phyloP scores from a whole-genome alignment of 1,140 invertebrate genomes.

The Drosophila simulans region DNA sequence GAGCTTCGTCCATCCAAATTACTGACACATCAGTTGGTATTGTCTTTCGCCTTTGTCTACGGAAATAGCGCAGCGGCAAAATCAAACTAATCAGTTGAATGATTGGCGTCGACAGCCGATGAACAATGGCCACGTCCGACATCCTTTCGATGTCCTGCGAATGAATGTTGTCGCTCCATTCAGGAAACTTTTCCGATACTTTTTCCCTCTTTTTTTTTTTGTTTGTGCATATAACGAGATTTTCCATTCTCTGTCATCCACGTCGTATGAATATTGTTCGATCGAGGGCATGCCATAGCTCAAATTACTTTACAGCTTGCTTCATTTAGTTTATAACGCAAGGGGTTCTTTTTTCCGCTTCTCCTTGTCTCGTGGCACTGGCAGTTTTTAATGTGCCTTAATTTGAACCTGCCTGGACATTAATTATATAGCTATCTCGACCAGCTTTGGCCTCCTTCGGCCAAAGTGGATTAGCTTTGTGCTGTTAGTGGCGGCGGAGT shows the following conservation, averaged over 20 bases:
- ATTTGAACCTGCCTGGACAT: slow-evolving; percentile 52
- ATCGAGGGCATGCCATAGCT: slow-evolving; percentile 29
- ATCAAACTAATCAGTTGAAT: slow-evolving; percentile 82
- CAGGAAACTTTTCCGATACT: slow-evolving; percentile 50
- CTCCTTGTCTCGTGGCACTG: slow-evolving; percentile 17
- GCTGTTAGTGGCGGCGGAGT: slow-evolving; percentile 5
- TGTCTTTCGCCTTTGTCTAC: slow-evolving; percentile 57
- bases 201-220: slow-evolving; percentile 6
- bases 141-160: slow-evolving; percentile 21
- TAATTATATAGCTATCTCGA: slow-evolving; percentile 50
- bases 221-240: slow-evolving; percentile 58
- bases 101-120: slow-evolving; percentile 67
- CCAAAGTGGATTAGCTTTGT: slow-evolving; percentile 10
- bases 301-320: slow-evolving; percentile 75
- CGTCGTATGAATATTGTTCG: slow-evolving; percentile 56
- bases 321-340: slow-evolving; percentile 73
- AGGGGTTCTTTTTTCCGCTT: slow-evolving; percentile 14
- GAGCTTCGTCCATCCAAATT: slow-evolving; percentile 44
- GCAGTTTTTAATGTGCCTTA: slow-evolving; percentile 67
- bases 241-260: slow-evolving; percentile 21
- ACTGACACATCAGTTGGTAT: slow-evolving; percentile 71
- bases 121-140: slow-evolving; percentile 57
- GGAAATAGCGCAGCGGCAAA: slow-evolving; percentile 72
- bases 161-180: slow-evolving; percentile 63
- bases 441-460: not conserved